phyloP scores from a whole-genome alignment of 2,113 vertebrate species.

The Leucosticte australis region DNA sequence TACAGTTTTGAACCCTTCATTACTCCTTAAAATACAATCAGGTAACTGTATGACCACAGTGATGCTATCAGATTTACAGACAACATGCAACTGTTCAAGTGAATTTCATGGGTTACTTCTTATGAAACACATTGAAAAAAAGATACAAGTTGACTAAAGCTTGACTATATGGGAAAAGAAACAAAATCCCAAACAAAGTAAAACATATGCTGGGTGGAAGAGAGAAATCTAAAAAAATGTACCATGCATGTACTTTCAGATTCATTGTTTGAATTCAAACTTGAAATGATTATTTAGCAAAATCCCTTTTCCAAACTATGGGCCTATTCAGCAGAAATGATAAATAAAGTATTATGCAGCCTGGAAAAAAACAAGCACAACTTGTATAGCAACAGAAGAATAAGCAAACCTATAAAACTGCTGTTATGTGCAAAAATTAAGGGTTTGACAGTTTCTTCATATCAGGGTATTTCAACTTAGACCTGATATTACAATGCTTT shows the following conservation, averaged over 20 bases:
- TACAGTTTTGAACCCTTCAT: neutral
- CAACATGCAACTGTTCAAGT: conserved; percentile 62
- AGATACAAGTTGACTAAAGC: conserved; percentile 30
- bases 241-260: conserved; percentile 55
- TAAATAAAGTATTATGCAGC: neutral
- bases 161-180: conserved; percentile 17
- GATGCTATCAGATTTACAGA: neutral
- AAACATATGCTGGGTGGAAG: neutral
- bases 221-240: neutral
- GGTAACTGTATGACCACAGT: conserved; percentile 2
- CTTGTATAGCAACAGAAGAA: neutral
- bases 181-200: neutral
- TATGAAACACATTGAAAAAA: conserved; percentile 33
- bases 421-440: neutral
- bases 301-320: conserved; percentile 26
- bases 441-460: neutral
- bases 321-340: conserved; percentile 75
- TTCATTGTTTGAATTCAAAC: conserved; percentile 62
- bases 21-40: neutral
- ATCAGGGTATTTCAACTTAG: neutral
- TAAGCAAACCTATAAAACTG: neutral
- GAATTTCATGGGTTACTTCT: conserved; percentile 23
- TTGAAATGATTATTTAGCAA: conserved; percentile 29
- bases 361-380: neutral
- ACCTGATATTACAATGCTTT: neutral